Base-by-base conservation (phyloP, 2,797 vertebrate genomes). In the Leptoclinus maculatus region DNA sequence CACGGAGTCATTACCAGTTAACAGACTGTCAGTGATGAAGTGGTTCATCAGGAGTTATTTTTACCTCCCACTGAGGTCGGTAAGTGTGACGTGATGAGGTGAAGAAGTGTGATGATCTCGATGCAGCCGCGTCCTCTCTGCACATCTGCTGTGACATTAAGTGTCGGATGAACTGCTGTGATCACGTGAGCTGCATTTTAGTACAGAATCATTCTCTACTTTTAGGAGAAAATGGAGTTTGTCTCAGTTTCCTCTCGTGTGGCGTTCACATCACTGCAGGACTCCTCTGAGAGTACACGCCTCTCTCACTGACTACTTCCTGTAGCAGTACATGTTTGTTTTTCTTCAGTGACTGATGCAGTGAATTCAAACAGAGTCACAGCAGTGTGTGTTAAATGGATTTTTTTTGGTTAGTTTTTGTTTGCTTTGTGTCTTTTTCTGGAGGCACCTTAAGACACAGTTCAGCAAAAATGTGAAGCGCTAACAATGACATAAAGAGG, bases 281-380 rank as follows among this genome's bases (percentile, higher is more conserved):
- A 59, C 71, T 82, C 59, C 25, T 82, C 34, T 73, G 36, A 66
- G 47, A 80, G 63, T 41, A 49, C 41, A 66, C 54, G 53, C 41
- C 45, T 21, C 5, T 32, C 47, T 77, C 23, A 57, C 49, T 56
- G 58, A 53, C 45, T 62, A 17, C 39, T 45, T 27, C 12, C 47
- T 74, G 80, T 39, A 25, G 62, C 68, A 7, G 13, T 13, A 21
- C 5, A 49, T 70, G 54, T 47, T 62, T 19, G 58, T 34, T 69
- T 67, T 64, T 66, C 49, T 59, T 36, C 32, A 3, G 23, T 64
- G 13, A 64, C 45, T 51, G 49, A 66, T 60, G 5, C 1, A 49
- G 60, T 39, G 8, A 27, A 74, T 53, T 63, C 69, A 76, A 21
- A 45, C 32, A 17, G 38, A 62, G 66, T 21, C n/a, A 63, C 53